phyloP scores from a whole-genome alignment of 1,140 invertebrate species.

The Spodoptera litura region DNA sequence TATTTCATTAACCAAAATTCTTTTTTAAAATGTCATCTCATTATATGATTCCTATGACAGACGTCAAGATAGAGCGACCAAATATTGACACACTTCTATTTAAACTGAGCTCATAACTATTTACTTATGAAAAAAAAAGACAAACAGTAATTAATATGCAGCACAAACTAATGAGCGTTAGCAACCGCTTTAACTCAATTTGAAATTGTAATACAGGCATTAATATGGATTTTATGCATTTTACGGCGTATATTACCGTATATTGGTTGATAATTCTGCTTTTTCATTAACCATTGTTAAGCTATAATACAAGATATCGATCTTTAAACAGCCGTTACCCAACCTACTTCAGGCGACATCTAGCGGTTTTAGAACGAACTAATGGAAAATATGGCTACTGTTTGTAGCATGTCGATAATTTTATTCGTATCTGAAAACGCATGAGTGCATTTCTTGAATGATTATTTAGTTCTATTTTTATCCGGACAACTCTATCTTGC shows the following conservation, averaged over 20 bases:
- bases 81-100: neutral
- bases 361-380: neutral
- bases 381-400: neutral
- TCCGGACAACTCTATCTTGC: neutral
- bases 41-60: neutral
- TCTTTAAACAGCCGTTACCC: constrained; percentile 3
- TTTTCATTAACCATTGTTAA: neutral
- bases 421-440: neutral
- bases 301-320: neutral
- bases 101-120: constrained; percentile 1
- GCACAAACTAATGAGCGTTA: neutral
- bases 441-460: neutral
- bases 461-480: neutral
- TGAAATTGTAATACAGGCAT: constrained; percentile 13
- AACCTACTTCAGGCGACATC: constrained; percentile 10
- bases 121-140: neutral
- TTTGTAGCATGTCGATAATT: neutral
- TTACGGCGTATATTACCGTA: neutral
- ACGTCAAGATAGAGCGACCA: neutral
- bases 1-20: too few relatives aligned
- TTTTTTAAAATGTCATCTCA: neutral
- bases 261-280: constrained; percentile 5
- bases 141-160: neutral
- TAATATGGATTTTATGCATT: constrained; percentile 30
- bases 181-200: constrained; percentile 22